Evolutionary conservation across 2,113 vertebrate species (phyloP), one percentile per base, ranked within the genome.

Genomic region (Microtus montanus): DNA sequence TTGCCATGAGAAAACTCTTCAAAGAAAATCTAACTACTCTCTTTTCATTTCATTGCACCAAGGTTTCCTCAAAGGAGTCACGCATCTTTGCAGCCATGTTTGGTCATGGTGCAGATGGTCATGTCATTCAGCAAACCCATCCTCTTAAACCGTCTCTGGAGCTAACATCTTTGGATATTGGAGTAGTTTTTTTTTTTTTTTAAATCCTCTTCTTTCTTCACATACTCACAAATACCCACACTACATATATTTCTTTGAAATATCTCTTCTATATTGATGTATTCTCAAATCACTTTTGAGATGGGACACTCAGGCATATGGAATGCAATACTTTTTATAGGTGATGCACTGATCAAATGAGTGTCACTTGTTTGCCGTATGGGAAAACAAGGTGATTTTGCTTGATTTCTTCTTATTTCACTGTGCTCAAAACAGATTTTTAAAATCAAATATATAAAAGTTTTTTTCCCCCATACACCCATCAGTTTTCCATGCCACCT

Each of bases 21-120:
- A 98, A 98, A 98, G 98, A 96, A 97, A 98, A 98, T 98, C 96
- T 98, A 97, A 98, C 98, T 97, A 92, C 96, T 98, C 91, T 97
- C 96, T 97, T 98, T 98, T 98, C 93, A 85, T 93, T 97, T 97
- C 95, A 97, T 97, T 94, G 94, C 78, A 44, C 86, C 71, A 83
- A 68, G 26, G 64, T 79, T 90, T 96, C 63, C 68, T 19, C 54
- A 58, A 86, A 89, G 94, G 54, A 58, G 58, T 83, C 35, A 71
- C 22, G 35, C 47, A 83, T 77, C 54, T 30, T 95, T 68, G 33
- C 26, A 63, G 10, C 52, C 61, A 41, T 68, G 10, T 88, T 52
- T 88, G 84, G 26, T 85, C 61, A 58, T 38, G 30, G 77, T 78
- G 49, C 6, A 38, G 22, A 82, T 54, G 44, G 44, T 35, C 52